Evolutionary conservation across 2,888 invertebrate genomes (phyloP).

Genomic region (Anaspis maculata): DNA sequence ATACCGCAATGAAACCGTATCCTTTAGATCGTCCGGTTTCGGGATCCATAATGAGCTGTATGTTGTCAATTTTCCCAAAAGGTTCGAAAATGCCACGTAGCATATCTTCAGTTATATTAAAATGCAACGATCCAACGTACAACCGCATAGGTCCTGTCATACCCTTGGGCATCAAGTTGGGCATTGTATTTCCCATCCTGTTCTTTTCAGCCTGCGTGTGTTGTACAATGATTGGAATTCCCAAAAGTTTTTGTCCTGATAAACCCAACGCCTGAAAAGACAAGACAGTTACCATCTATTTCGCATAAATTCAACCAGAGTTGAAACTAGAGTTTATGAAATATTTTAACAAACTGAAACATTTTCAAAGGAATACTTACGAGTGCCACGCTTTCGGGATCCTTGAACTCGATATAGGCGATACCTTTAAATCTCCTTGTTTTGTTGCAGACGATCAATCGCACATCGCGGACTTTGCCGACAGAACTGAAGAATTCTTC

Average conservation of each 20-base stretch:
- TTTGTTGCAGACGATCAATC: conserved; percentile 97
- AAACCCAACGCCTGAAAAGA: conserved; percentile 78
- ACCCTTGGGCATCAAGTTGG: conserved; percentile 77
- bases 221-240: conserved; percentile 96
- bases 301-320: neutral
- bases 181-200: conserved; percentile 80
- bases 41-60: conserved; percentile 91
- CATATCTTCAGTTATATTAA: conserved; percentile 99
- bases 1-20: conserved; percentile 94
- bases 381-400: conserved; percentile 93
- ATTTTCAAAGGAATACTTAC: conserved; percentile 54
- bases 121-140: conserved; percentile 96
- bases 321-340: too few relatives aligned
- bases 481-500: conserved; percentile 99
- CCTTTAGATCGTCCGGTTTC: conserved; percentile 94
- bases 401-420: conserved; percentile 98
- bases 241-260: conserved; percentile 89
- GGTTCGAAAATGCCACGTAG: conserved; percentile 96
- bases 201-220: conserved; percentile 95
- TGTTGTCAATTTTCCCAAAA: conserved; percentile 93
- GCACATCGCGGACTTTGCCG: conserved; percentile 95
- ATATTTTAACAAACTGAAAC: conserved; percentile 2
- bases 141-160: conserved; percentile 92
- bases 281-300: neutral
- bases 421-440: conserved; percentile 98